Base-by-base conservation (phyloP, 2,888 invertebrate genomes). In the Polyommatus icarus region DNA sequence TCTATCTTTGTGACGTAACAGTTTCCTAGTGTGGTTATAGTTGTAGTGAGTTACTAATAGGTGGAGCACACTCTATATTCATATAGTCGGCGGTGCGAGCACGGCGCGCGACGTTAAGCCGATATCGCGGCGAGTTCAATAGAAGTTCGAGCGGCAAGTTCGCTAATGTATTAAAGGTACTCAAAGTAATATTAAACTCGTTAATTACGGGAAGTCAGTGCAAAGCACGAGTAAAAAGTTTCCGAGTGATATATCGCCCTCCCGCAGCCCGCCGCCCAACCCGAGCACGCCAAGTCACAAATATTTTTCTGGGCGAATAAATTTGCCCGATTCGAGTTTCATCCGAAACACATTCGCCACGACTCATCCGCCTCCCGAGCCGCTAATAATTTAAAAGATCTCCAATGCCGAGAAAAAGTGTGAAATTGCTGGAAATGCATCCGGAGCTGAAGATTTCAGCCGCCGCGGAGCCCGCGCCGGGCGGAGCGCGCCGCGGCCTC, bases 381-480 rank as follows among this genome's bases (percentile, higher is more conserved):
- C 71, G 77, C 77, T 77, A 77, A 77, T 77, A 71, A 67, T 77
- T 77, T 54, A 77, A 77, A 77, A 76, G 71, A 71, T 77, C 67
- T 71, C 76, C 50, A n/a, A 50, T 36, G 71, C 32, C 29, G 71
- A 71, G 71, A 71, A 54, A 54, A 54, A 71, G 76, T 71, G 54
- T 50, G 18, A 71, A 77, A 76, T 61, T n/a, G 77, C 46, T 54
- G 71, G 77, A 77, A 71, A 77, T 77, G 77, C 77, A 77, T 77
- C 72, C 72, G 72, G 10, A 32, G 29, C 32, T 15, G 71, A 24
- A 12, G 61, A 67, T 72, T 20, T 40, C 36, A n/a, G 20, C 72
- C 71, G 71, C 18, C 71, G 10, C 15, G 36, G 71, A 29, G 71
- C 71, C 71, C 71, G 71, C 71, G 32, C 71, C 18, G 18, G 8